These are phyloP conservation scores for Micropoecilia bifurca DNA, from an alignment of 2,797 vertebrate genomes.

Conservation along the genomic window DNA sequence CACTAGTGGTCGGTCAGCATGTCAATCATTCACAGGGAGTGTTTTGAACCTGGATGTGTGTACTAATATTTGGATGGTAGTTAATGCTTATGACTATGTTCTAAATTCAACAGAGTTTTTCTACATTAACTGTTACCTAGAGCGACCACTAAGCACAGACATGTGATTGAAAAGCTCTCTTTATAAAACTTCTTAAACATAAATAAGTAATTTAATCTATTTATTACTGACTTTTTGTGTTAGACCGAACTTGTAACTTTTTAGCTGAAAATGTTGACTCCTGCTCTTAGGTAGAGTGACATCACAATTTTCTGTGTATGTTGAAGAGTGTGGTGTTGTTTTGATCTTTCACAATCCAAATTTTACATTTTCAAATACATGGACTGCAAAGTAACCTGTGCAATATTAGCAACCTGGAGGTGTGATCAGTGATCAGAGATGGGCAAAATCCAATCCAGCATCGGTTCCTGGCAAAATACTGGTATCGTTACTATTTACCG, in stretches of 20 bases:
- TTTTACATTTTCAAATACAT: no score
- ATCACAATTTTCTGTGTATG: no score
- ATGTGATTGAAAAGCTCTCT: neutral
- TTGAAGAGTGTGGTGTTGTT: no score
- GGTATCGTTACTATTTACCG: no score
- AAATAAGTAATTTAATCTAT: neutral
- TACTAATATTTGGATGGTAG: neutral
- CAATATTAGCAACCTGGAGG: no score
- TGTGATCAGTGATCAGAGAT: no score
- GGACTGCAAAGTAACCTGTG: no score
- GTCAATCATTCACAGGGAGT: conserved; percentile 76
- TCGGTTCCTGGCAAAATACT: no score
- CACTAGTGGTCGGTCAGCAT: conserved; percentile 72
- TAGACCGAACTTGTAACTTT: neutral
- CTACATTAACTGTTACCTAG: neutral
- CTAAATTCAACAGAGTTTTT: neutral
- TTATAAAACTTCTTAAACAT: neutral
- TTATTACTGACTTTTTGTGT: neutral
- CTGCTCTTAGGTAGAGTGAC: neutral
- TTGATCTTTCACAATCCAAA: no score
- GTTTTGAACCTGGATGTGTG: conserved; percentile 35
- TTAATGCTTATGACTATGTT: neutral
- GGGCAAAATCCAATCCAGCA: no score
- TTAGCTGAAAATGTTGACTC: neutral
- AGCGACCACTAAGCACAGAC: neutral